A percentile compares a stretch with the other conserved stretches of the same genome.
Evolutionary conservation across 2,113 vertebrate genomes (phyloP).

Genomic region (Erinaceus europaeus): DNA sequence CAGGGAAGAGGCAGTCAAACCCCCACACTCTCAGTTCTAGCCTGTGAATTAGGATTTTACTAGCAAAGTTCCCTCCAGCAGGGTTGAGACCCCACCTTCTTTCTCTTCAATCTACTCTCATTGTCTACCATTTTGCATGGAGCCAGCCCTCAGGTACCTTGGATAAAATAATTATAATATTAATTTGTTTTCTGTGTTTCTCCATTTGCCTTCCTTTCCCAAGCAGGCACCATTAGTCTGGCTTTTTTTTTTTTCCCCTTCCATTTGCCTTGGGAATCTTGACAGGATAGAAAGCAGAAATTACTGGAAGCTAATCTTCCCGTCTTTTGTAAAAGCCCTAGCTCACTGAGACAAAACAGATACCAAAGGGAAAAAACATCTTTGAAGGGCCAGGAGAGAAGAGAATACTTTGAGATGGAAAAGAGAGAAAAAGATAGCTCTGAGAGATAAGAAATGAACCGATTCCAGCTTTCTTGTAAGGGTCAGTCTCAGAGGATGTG

Average conservation of each 20-base stretch:
- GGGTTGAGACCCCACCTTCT: not conserved
- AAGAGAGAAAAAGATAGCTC: not conserved
- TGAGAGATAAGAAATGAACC: not conserved
- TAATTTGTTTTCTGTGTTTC: conserved; percentile 47
- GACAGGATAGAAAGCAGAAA: conserved; percentile 33
- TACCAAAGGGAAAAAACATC: not conserved
- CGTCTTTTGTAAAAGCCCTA: not conserved
- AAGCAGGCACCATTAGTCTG: not conserved
- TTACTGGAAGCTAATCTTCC: conserved; percentile 18
- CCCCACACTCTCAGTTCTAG: not conserved
- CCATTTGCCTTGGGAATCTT: conserved; percentile 5
- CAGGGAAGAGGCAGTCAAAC: not conserved
- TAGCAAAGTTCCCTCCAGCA: not conserved
- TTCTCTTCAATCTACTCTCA: not conserved
- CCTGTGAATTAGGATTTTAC: not conserved
- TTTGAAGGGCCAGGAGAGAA: not conserved
- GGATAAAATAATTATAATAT: conserved; percentile 3
- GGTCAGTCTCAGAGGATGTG: not conserved
- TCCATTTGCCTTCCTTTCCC: conserved; percentile 36
- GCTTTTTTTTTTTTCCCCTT: not conserved
- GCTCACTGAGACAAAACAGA: not conserved
- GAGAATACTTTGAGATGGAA: not conserved
- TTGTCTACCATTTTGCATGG: not conserved
- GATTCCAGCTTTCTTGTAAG: not conserved
- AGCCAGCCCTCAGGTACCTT: not conserved